Evolutionary conservation across 2,888 invertebrate genomes (phyloP).

Genomic region (Piscicola geometra): DNA sequence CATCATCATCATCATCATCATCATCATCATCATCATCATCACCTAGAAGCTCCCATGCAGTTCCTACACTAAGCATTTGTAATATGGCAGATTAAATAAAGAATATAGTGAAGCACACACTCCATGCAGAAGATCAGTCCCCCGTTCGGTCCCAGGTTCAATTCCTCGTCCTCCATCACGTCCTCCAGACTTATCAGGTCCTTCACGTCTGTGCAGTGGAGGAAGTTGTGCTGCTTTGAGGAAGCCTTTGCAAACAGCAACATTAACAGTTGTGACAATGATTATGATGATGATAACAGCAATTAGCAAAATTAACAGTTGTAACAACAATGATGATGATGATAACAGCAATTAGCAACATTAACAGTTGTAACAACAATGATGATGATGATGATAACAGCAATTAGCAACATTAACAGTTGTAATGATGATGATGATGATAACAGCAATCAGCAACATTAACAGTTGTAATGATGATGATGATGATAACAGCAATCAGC

Average conservation of each 20-base stretch:
- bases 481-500: neutral
- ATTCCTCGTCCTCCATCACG: constrained; percentile 90
- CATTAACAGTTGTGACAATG: neutral
- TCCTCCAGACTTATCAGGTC: constrained; percentile 79
- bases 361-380: neutral
- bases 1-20: constrained; percentile 24
- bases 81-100: too few species aligned
- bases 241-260: too few species aligned
- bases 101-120: too few species aligned
- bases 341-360: too few species aligned
- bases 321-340: neutral
- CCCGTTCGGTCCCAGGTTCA: constrained; percentile 93
- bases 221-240: too few species aligned
- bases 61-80: too few species aligned
- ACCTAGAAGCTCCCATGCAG: too few species aligned
- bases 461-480: too few species aligned
- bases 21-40: constrained; percentile 22
- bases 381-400: neutral
- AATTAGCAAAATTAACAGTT: neutral
- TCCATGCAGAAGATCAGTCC: constrained; percentile 91
- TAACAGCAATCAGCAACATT: too few species aligned
- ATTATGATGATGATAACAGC: neutral
- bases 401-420: neutral
- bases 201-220: constrained; percentile 58
- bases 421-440: neutral